Evolutionary conservation across 2,113 vertebrate species (phyloP).

Genomic region (Microcebus tavaratra): DNA sequence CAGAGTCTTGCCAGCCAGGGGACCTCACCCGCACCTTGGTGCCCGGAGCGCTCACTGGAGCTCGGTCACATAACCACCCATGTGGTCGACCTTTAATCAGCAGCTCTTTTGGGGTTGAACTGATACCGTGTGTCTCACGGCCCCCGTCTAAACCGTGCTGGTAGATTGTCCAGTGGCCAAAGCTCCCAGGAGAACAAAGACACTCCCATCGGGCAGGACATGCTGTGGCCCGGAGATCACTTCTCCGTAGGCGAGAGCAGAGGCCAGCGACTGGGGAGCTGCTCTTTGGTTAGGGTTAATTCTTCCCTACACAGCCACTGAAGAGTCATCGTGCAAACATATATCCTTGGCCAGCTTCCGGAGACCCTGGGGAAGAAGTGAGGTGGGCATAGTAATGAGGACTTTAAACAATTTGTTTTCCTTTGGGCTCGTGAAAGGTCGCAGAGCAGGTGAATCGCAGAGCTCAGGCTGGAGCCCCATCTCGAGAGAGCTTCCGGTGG

Average conservation of each 20-base stretch:
- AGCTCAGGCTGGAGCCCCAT: neutral
- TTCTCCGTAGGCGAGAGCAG: neutral
- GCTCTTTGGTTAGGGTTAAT: neutral
- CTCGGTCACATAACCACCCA: neutral
- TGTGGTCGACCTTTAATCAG: neutral
- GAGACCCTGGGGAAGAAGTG: neutral
- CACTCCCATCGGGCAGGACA: neutral
- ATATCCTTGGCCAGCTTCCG: neutral
- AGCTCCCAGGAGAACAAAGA: neutral
- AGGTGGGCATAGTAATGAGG: neutral
- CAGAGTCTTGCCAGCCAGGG: neutral
- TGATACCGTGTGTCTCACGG: neutral
- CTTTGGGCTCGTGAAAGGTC: neutral
- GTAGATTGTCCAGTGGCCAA: neutral
- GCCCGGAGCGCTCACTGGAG: neutral
- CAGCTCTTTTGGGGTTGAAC: neutral
- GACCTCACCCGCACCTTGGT: neutral
- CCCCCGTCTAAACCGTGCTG: neutral
- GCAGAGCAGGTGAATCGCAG: neutral
- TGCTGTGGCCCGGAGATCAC: neutral
- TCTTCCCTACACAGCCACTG: neutral
- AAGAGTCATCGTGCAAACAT: neutral
- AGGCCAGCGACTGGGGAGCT: neutral
- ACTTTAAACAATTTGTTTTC: neutral
- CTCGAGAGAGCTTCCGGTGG: neutral